These are phyloP conservation scores for Parazoanthus darwini DNA, from an alignment of 92 coral and sea anemone species.

Conservation along the genomic window DNA sequence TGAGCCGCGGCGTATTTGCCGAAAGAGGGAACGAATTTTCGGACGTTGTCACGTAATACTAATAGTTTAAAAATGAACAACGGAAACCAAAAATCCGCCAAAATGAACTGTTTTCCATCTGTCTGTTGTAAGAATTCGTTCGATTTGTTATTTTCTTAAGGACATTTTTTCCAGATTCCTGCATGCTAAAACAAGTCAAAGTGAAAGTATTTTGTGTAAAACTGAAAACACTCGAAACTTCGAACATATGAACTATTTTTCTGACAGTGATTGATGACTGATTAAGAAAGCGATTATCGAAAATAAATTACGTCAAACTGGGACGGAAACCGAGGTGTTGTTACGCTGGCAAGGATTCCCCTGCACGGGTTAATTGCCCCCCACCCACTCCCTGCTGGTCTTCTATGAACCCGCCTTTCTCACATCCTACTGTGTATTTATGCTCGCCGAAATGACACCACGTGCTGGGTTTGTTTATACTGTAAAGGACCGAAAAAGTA, in stretches of 20 bases:
- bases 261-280: constrained; percentile 29
- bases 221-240: not conserved
- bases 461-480: constrained; percentile 44
- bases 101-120: no score
- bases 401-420: constrained; percentile 2
- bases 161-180: not conserved
- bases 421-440: constrained; percentile 35
- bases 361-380: constrained; percentile 33
- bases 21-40: no score
- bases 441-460: constrained; percentile 27
- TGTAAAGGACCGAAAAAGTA: not conserved
- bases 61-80: no score
- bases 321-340: constrained; percentile 1
- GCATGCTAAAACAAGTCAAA: not conserved
- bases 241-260: not conserved
- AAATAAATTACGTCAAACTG: constrained; percentile 10
- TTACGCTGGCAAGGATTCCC: constrained; percentile 15
- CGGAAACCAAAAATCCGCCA: no score
- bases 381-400: constrained; percentile 34
- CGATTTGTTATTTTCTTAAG: not conserved
- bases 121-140: not conserved
- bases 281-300: constrained; percentile 8
- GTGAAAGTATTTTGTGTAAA: not conserved
- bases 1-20: no score
- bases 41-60: no score